A percentile compares a stretch with the other conserved stretches of the same genome.
phyloP scores from a whole-genome alignment of 1,140 invertebrate genomes.

The Atta cephalotes region DNA sequence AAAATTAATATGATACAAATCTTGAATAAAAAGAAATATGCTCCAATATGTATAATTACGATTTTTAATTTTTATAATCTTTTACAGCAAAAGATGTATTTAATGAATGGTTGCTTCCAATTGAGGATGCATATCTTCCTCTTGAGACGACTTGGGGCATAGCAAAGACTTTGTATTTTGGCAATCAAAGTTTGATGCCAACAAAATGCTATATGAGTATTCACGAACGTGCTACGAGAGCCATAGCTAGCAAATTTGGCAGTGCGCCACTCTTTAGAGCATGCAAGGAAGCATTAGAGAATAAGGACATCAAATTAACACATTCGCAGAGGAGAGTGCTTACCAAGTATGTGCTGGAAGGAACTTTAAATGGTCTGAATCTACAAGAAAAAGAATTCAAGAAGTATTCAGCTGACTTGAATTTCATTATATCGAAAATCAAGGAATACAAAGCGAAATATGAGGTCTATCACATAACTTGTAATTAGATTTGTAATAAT shows the following conservation, averaged over 20 bases:
- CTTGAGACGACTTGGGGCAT: constrained; percentile 95
- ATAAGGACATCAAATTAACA: constrained; percentile 87
- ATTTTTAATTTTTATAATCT: constrained; percentile 46
- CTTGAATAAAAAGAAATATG: background rate
- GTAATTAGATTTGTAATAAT: background rate
- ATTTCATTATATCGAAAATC: constrained; percentile 86
- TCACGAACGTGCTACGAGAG: constrained; percentile 90
- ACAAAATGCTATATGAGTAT: constrained; percentile 91
- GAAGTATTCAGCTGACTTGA: constrained; percentile 80
- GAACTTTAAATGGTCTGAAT: constrained; percentile 92
- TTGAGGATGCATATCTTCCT: constrained; percentile 91
- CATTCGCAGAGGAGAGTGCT: constrained; percentile 91
- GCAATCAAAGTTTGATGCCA: constrained; percentile 93
- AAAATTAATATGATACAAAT: constrained; percentile 3
- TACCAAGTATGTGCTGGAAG: constrained; percentile 93
- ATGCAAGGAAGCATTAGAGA: constrained; percentile 88
- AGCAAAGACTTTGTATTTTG: constrained; percentile 93
- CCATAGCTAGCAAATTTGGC: constrained; percentile 89
- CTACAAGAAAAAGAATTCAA: constrained; percentile 82
- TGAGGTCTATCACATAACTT: constrained; percentile 78
- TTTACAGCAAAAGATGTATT: constrained; percentile 88
- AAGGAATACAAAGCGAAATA: constrained; percentile 88
- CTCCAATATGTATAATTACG: background rate
- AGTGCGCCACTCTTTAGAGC: constrained; percentile 90
- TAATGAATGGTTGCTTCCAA: constrained; percentile 91